Evolutionary conservation across 2,113 vertebrate species (phyloP), one percentile per base, ranked within the genome.

Genomic region (Siphamia tubifer): DNA sequence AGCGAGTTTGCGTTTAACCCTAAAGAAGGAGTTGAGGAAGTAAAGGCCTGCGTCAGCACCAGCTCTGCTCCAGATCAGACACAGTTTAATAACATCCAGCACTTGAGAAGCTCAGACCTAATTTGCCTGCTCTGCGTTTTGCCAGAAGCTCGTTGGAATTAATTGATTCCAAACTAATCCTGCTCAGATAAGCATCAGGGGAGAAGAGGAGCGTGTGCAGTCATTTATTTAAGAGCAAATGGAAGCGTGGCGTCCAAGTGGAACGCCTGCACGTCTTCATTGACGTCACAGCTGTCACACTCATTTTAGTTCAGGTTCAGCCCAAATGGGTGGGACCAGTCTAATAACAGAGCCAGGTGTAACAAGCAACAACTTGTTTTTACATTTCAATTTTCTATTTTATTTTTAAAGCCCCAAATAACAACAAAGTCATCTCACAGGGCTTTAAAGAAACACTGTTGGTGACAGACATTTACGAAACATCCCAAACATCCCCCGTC

Each of bases 141-240:
- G 74, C 85, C 58, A 52, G 61, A 70, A 69, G 73, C 83, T 25
- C 23, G 32, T 53, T 55, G 47, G 71, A 74, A 78, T 68, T 35
- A 77, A 77, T 77, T 73, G 82, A 81, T 81, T 84, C 68, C 74
- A 74, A 58, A 56, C 61, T 17, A 68, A 52, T 52, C 72, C 55
- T 32, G 79, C 55, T 57, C 42, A 53, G 61, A 65, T 40, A 36
- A 28, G 27, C 31, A 69, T 71, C 40, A 10, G 42, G 3, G 62
- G 45, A 63, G 17, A 6, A 32, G 32, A 43, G 28, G n/a, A 17
- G 27, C 27, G 57, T 39, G 57, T 20, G 47, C 23, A 70, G 45
- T 44, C 12, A 68, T 62, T 38, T 75, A 24, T 64, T 49, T 31
- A 51, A 48, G 35, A 13, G 24, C 32, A 43, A 24, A 8, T 10